These are phyloP conservation scores for Fregetta grallaria DNA, from an alignment of 2,113 vertebrate genomes.

Conservation along the genomic window DNA sequence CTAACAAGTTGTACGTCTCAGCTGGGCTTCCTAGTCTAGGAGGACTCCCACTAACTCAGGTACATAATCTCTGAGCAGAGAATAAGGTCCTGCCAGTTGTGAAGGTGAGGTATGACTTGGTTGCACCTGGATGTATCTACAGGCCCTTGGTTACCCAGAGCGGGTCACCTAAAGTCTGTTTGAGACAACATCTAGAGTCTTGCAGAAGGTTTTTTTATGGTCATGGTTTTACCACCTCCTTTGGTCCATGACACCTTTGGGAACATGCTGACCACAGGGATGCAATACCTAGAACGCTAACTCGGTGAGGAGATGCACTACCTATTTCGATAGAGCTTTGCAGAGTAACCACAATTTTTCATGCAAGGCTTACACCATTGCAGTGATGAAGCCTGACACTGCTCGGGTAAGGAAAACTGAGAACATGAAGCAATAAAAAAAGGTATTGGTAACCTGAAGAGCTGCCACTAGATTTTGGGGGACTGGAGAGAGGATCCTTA, in stretches of 20 bases:
- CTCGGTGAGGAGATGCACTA: not conserved
- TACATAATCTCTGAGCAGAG: accelerated
- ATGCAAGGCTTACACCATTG: not conserved
- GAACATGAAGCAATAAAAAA: not conserved
- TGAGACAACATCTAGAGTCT: not conserved
- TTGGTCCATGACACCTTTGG: not conserved
- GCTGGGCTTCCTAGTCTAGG: no score
- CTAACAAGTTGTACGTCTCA: not conserved
- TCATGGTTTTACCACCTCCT: not conserved
- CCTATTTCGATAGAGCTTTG: not conserved
- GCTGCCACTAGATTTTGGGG: not conserved
- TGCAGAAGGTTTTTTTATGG: not conserved
- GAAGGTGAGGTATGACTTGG: not conserved
- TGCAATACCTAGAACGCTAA: accelerated
- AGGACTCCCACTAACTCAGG: not conserved
- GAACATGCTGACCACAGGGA: not conserved
- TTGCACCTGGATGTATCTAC: not conserved
- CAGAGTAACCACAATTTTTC: not conserved
- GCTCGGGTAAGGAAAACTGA: not conserved
- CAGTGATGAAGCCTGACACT: not conserved
- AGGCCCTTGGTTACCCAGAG: not conserved
- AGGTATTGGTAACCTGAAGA: not conserved
- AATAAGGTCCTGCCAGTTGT: not conserved
- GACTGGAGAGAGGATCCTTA: not conserved
- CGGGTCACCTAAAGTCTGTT: not conserved